Percentiles rank a stretch among this genome's conserved stretches.
phyloP scores from a whole-genome alignment of 2,113 vertebrate genomes.

The Pollimyrus isidori region DNA sequence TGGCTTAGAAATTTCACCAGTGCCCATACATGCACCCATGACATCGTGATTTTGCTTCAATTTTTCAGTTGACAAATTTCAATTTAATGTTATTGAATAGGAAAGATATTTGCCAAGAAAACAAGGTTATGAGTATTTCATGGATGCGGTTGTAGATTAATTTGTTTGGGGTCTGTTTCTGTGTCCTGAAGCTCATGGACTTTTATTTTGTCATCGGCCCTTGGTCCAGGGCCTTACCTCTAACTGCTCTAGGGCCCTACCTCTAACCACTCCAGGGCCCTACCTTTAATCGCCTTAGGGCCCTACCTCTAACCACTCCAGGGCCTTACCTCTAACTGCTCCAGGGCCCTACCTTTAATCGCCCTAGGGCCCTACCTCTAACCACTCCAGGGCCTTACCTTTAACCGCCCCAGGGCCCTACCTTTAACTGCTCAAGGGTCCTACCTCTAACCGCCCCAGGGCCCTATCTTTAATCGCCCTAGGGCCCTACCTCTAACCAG shows the following conservation, averaged over 20 bases:
- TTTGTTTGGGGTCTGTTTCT: neutral
- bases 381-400: neutral
- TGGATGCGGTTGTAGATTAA: neutral
- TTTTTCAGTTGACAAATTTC: neutral
- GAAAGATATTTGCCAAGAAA: neutral
- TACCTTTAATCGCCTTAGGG: too few relatives aligned
- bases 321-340: too few relatives aligned
- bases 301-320: too few relatives aligned
- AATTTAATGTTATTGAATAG: neutral
- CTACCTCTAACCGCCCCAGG: too few relatives aligned
- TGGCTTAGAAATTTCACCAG: neutral
- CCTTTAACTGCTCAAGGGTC: too few relatives aligned
- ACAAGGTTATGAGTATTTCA: neutral
- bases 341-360: too few relatives aligned
- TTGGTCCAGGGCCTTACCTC: neutral
- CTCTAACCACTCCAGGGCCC: too few relatives aligned
- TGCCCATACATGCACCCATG: neutral
- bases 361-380: too few relatives aligned
- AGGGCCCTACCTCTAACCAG: too few relatives aligned
- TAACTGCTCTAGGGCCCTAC: too few relatives aligned
- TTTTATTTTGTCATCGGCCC: neutral
- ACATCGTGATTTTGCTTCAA: neutral
- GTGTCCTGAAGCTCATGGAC: neutral
- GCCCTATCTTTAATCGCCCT: too few relatives aligned
- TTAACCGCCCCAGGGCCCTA: too few relatives aligned